Conservation (phyloP, 2,797 vertebrate species). For the Schizopygopsis pylzovi region DNA sequence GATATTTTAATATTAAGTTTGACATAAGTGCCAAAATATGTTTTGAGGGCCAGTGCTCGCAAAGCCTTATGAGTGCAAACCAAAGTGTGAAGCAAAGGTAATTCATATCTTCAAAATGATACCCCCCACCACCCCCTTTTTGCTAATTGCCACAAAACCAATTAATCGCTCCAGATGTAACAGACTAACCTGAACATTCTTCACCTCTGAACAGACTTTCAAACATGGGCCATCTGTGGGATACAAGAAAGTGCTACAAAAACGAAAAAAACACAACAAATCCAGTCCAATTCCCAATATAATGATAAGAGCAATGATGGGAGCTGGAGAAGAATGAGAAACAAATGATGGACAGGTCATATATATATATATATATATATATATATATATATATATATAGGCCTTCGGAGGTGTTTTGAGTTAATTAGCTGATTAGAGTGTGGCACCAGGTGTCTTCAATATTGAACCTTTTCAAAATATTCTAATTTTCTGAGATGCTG, state of each 20-base stretch:
- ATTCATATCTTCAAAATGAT: not conserved
- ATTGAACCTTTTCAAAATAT: too few species aligned
- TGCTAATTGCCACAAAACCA: not conserved
- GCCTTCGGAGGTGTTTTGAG: too few species aligned
- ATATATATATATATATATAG: too few species aligned
- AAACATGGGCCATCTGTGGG: not conserved
- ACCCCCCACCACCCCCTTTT: not conserved
- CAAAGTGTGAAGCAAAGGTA: not conserved
- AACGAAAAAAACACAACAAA: not conserved
- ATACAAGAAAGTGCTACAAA: not conserved
- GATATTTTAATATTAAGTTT: too few species aligned
- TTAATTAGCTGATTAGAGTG: too few species aligned
- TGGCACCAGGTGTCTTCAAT: too few species aligned
- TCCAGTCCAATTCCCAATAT: slow-evolving; percentile 15
- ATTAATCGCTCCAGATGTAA: not conserved
- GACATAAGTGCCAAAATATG: too few species aligned
- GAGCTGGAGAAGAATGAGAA: slow-evolving; percentile 30
- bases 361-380: not conserved
- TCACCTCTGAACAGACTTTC: not conserved
- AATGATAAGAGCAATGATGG: slow-evolving; percentile 29
- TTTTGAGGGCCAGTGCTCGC: not conserved
- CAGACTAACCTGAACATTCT: not conserved
- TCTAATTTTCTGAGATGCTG: too few species aligned
- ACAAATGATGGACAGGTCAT: slow-evolving; percentile 43
- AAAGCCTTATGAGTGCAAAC: not conserved